These are phyloP conservation scores for Calameuta idolon DNA, from an alignment of 2,888 invertebrate species.

Conservation along the genomic window DNA sequence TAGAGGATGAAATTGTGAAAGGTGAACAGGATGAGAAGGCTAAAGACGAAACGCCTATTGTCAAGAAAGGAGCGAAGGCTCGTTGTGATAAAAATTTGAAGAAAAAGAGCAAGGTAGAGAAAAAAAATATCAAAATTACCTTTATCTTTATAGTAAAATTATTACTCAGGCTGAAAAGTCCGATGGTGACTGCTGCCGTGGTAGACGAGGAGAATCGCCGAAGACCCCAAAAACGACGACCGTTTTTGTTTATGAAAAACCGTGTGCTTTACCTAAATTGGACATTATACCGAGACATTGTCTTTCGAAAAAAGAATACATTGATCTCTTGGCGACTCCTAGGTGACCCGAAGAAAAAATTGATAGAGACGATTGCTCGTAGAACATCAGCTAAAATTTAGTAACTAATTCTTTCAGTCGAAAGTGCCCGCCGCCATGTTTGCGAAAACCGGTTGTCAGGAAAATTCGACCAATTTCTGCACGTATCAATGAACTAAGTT, in stretches of 20 bases:
- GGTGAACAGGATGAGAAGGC: conserved; percentile 45
- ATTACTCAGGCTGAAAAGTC: conserved; percentile 15
- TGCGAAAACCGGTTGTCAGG: conserved; percentile 30
- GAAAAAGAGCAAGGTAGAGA: neutral
- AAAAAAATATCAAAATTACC: neutral
- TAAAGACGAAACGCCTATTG: neutral
- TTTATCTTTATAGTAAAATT: neutral
- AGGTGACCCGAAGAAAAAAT: conserved; percentile 33
- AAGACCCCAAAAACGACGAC: conserved; percentile 28
- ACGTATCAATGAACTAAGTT: conserved; percentile 52
- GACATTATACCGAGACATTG: conserved; percentile 49
- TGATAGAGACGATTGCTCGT: neutral
- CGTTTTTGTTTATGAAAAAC: conserved; percentile 41
- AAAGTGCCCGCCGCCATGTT: conserved; percentile 44
- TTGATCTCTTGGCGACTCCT: conserved; percentile 48
- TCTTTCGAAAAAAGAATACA: conserved; percentile 49
- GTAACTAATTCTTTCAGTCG: conserved; percentile 26
- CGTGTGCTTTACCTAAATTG: conserved; percentile 41
- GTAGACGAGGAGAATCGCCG: conserved; percentile 16
- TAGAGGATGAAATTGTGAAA: conserved; percentile 43
- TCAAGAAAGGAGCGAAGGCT: conserved; percentile 27
- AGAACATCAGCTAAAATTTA: neutral
- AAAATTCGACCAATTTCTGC: conserved; percentile 40
- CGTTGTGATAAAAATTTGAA: neutral
- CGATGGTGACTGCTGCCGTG: conserved; percentile 40